phyloP scores from a whole-genome alignment of 2,888 invertebrate species.

The Mesorhabditis sp. region DNA sequence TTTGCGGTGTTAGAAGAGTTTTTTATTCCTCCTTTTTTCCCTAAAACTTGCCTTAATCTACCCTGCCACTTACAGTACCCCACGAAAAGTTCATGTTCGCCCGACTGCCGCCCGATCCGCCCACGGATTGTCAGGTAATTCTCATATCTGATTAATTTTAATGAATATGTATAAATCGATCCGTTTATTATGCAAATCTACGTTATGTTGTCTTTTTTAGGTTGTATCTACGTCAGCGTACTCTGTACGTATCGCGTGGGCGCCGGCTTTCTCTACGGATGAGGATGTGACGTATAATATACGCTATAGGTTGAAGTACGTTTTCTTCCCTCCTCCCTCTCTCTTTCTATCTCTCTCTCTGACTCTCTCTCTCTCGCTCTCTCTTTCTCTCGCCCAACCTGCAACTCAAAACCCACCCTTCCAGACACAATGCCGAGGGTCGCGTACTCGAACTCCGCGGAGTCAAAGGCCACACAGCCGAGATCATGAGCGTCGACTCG shows the following conservation, averaged over 20 bases:
- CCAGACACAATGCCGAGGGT: slow-evolving; percentile 41
- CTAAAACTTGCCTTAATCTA: neutral
- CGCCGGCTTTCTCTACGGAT: slow-evolving; percentile 52
- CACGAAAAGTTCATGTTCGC: slow-evolving; percentile 57
- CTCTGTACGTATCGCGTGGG: slow-evolving; percentile 54
- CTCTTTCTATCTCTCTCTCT: no score
- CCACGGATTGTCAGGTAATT: slow-evolving; percentile 46
- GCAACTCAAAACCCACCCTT: neutral
- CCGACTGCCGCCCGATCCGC: slow-evolving; percentile 55
- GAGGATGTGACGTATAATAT: slow-evolving; percentile 40
- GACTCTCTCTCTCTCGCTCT: no score
- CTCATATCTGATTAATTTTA: neutral
- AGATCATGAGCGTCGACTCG: slow-evolving; percentile 55
- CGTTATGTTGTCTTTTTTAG: slow-evolving; percentile 14
- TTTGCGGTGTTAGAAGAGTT: no score
- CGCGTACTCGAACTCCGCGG: slow-evolving; percentile 43
- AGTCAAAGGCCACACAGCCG: slow-evolving; percentile 41
- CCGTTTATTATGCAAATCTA: neutral
- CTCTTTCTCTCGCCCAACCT: neutral
- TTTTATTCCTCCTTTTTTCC: neutral
- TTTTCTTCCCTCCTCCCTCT: neutral
- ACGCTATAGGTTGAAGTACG: slow-evolving; percentile 50
- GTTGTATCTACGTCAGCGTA: slow-evolving; percentile 56
- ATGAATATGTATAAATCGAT: neutral
- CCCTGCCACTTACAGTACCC: slow-evolving; percentile 34